Base-by-base conservation (phyloP, 2,888 invertebrate species). In the Ochropleura leucogaster region DNA sequence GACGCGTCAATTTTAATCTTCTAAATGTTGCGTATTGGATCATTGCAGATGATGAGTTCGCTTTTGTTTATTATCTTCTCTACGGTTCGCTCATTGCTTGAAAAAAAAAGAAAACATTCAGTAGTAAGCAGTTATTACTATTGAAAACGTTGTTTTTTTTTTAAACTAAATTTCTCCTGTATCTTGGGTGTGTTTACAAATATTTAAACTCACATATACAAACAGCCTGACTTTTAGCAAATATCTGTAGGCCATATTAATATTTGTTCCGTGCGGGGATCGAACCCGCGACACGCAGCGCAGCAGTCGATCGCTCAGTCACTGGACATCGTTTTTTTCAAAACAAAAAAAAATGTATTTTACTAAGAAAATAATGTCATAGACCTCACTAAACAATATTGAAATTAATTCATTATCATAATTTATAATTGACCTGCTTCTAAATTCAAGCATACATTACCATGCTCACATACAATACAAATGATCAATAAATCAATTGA, bases 1-100 rank as follows among this genome's bases (percentile, higher is more conserved):
- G 12, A n/a, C 20, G 63, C 30, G 63, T 77, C 71, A 77, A 71
- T 77, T 68, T 79, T 63, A 57, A 63, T 76, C 10, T 20, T 46
- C 53, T 16, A 20, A 20, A 59, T 55, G 53, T 65, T 72, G 47
- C 49, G 71, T 47, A 63, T 30, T 51, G 49, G 46, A 66, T 46
- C 16, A 75, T 60, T 64, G n/a, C 62, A 55, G 44, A 55, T 63
- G 16, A 6, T 18, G 55, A 78, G 46, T 78, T 72, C 57, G 64
- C 57, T 78, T 68, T 78, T 72, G 51, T 10, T 67, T 7, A 46
- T 57, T 42, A 46, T 0, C 18, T 44, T n/a, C 16, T 59, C 1
- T 59, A 30, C 8, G 16, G 0, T 59, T 57, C 8, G 57, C 30
- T 30, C 14, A 57, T 30, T 30, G 30, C 16, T 30, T 1, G 16